Conservation (phyloP, 1,140 invertebrate genomes). For the Brachionus paranguensis region DNA sequence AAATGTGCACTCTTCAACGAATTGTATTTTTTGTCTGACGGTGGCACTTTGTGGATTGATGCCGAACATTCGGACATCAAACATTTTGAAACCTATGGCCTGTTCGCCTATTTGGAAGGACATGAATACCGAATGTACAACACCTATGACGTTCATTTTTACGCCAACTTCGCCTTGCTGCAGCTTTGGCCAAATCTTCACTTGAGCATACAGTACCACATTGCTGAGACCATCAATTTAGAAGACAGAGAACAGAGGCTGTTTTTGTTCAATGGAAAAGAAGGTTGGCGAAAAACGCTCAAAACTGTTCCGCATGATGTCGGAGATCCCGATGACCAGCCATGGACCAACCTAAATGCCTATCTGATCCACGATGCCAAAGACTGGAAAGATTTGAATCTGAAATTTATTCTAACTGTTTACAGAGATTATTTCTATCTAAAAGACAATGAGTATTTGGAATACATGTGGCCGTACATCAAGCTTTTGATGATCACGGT, state of each 20-base stretch:
- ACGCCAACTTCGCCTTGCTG: slow-evolving; percentile 79
- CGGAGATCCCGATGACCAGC: slow-evolving; percentile 82
- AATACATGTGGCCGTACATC: slow-evolving; percentile 61
- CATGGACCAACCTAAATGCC: slow-evolving; percentile 73
- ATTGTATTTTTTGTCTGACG: slow-evolving; percentile 81
- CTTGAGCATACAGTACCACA: slow-evolving; percentile 75
- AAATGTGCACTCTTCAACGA: slow-evolving; percentile 91
- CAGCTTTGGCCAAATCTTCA: slow-evolving; percentile 84
- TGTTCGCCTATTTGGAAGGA: slow-evolving; percentile 59
- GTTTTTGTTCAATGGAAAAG: slow-evolving; percentile 61
- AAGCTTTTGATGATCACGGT: slow-evolving; percentile 59
- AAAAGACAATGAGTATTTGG: slow-evolving; percentile 59
- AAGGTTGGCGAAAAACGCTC: slow-evolving; percentile 53
- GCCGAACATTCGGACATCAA: slow-evolving; percentile 41
- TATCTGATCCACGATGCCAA: slow-evolving; percentile 85
- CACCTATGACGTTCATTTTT: slow-evolving; percentile 92
- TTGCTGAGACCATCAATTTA: slow-evolving; percentile 53
- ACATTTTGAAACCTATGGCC: slow-evolving; percentile 51
- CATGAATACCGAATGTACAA: slow-evolving; percentile 94
- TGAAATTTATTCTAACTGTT: slow-evolving; percentile 78
- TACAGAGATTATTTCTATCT: slow-evolving; percentile 64
- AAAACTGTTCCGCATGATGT: slow-evolving; percentile 80
- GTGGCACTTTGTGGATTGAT: slow-evolving; percentile 72
- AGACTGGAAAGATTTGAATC: slow-evolving; percentile 83
- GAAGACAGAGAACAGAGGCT: slow-evolving; percentile 44